phyloP scores from a whole-genome alignment of 2,797 vertebrate species.

The Nasua narica region DNA sequence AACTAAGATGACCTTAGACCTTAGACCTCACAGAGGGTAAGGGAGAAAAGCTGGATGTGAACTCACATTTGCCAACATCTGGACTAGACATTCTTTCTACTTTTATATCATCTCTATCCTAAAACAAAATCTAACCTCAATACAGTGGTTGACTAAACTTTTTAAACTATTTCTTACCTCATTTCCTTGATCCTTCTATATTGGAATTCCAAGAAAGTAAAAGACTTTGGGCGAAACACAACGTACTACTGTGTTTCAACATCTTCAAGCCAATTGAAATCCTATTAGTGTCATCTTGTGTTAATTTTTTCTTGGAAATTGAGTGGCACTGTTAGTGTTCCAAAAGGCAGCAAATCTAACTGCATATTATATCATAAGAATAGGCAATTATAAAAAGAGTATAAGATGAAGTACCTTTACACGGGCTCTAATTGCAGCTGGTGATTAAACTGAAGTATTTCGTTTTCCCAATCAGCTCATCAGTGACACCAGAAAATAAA shows the following conservation, averaged over 20 bases:
- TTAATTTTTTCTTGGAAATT: constrained; percentile 71
- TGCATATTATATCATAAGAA: constrained; percentile 80
- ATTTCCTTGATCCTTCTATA: constrained; percentile 34
- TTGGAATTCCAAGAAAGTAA: constrained; percentile 22
- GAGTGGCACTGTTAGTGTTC: constrained; percentile 76
- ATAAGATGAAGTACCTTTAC: constrained; percentile 83
- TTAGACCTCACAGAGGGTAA: background rate
- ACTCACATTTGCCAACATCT: background rate
- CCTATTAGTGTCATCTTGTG: constrained; percentile 68
- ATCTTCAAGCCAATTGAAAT: constrained; percentile 61
- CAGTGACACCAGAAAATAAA: constrained; percentile 85
- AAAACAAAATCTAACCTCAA: constrained; percentile 27
- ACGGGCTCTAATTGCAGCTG: constrained; percentile 82
- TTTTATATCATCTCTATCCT: background rate
- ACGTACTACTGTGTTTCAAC: constrained; percentile 26
- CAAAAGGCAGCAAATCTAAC: constrained; percentile 78
- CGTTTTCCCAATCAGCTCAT: constrained; percentile 86
- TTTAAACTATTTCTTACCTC: constrained; percentile 40
- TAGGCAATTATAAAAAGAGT: constrained; percentile 81
- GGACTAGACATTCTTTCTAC: background rate
- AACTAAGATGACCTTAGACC: background rate
- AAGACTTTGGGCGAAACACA: constrained; percentile 45
- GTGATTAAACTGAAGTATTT: constrained; percentile 87
- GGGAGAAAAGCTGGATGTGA: background rate
- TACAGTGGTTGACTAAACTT: background rate